Conservation (phyloP, 2,888 invertebrate genomes). For the Tenodera sinensis region DNA sequence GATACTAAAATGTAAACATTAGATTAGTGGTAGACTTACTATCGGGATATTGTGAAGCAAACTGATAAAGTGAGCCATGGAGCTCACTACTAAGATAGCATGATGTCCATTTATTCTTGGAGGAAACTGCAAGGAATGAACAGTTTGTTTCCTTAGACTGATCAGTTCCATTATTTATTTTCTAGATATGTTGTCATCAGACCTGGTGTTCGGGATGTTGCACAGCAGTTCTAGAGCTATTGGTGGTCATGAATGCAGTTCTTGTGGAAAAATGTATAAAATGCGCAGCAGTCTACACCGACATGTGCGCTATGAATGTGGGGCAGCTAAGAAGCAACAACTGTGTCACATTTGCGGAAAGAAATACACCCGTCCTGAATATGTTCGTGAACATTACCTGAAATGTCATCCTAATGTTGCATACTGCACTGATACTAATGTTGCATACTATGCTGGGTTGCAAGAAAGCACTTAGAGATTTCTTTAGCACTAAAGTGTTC, state of each 20-base stretch:
- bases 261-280: slow-evolving; percentile 41
- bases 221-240: not conserved
- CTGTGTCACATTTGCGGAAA: slow-evolving; percentile 40
- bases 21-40: too few species aligned
- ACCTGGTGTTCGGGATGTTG: not conserved
- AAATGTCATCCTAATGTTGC: not conserved
- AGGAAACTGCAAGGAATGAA: too few species aligned
- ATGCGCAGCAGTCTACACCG: slow-evolving; percentile 37
- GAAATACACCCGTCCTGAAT: slow-evolving; percentile 35
- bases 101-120: too few species aligned
- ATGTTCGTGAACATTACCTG: slow-evolving; percentile 15
- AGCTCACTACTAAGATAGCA: too few species aligned
- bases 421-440: too few species aligned
- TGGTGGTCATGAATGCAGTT: slow-evolving; percentile 55
- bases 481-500: too few species aligned
- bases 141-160: not conserved
- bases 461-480: too few species aligned
- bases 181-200: not conserved
- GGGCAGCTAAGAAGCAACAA: slow-evolving; percentile 34
- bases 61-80: too few species aligned
- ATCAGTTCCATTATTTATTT: not conserved
- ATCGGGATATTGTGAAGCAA: too few species aligned
- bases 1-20: too few species aligned
- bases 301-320: slow-evolving; percentile 40
- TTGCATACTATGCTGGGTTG: too few species aligned